Conservation (phyloP, 2,797 vertebrate species). For the Peromyscus melanophrys region DNA sequence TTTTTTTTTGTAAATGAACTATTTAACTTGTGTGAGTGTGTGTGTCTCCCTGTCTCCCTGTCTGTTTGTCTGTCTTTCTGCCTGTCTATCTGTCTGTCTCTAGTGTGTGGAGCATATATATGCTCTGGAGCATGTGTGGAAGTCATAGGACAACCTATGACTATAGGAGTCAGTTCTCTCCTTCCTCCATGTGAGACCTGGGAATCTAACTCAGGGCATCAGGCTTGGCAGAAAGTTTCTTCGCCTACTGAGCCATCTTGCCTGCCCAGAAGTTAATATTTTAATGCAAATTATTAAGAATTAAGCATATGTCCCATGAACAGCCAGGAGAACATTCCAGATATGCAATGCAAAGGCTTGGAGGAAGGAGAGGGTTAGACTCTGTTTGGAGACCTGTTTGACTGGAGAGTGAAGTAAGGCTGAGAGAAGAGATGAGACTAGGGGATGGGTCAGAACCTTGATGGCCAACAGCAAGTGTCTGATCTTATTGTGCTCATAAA, state of each 20-base stretch:
- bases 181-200: neutral
- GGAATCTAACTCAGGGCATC: neutral
- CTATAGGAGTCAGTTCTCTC: neutral
- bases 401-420: neutral
- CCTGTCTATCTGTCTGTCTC: neutral
- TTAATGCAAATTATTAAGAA: neutral
- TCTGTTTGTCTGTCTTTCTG: neutral
- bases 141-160: no score
- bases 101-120: neutral
- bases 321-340: no score
- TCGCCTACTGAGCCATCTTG: neutral
- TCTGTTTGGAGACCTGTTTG: neutral
- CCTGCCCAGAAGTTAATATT: neutral
- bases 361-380: neutral
- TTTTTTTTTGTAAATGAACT: no score
- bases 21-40: neutral
- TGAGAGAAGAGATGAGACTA: neutral
- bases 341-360: neutral
- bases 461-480: neutral
- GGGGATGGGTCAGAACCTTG: no score
- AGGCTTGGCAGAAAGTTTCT: neutral
- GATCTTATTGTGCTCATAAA: neutral
- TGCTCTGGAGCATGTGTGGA: neutral
- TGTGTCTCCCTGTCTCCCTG: neutral
- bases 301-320: neutral